phyloP scores from a whole-genome alignment of 2,888 invertebrate genomes.

The Ametastegia equiseti region DNA sequence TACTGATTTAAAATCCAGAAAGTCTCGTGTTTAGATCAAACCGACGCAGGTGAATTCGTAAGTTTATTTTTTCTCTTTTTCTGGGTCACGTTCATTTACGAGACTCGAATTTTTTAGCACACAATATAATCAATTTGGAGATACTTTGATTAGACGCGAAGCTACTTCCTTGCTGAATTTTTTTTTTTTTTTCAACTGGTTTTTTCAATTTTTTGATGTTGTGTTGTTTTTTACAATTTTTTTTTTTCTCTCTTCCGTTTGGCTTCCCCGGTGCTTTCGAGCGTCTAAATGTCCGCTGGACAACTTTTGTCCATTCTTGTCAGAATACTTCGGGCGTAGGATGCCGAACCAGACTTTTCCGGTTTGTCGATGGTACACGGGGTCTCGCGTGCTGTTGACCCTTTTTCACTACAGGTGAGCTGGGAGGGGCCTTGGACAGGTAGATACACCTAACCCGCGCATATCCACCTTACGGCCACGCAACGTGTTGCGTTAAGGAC shows the following conservation, averaged over 20 bases:
- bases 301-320: not conserved
- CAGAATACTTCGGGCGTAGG: conserved; percentile 6
- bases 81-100: too few relatives aligned
- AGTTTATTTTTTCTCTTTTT: too few relatives aligned
- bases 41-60: too few relatives aligned
- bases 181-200: too few relatives aligned
- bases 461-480: conserved; percentile 53
- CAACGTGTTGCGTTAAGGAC: not conserved
- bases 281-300: not conserved
- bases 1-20: not conserved
- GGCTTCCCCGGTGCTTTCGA: not conserved
- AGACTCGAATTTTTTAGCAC: too few relatives aligned
- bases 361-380: conserved; percentile 38
- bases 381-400: conserved; percentile 68
- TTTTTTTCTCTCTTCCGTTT: too few relatives aligned
- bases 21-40: too few relatives aligned
- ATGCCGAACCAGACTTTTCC: conserved; percentile 63
- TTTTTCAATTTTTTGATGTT: too few relatives aligned
- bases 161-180: too few relatives aligned
- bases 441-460: conserved; percentile 63
- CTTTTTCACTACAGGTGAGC: conserved; percentile 70
- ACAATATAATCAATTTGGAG: too few relatives aligned
- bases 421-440: conserved; percentile 65
- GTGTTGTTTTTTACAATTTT: too few relatives aligned
- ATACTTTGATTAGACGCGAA: too few relatives aligned